A percentile compares a stretch with the other conserved stretches of the same genome.
phyloP scores from a whole-genome alignment of 2,113 vertebrate species.

The Anguilla japonica region DNA sequence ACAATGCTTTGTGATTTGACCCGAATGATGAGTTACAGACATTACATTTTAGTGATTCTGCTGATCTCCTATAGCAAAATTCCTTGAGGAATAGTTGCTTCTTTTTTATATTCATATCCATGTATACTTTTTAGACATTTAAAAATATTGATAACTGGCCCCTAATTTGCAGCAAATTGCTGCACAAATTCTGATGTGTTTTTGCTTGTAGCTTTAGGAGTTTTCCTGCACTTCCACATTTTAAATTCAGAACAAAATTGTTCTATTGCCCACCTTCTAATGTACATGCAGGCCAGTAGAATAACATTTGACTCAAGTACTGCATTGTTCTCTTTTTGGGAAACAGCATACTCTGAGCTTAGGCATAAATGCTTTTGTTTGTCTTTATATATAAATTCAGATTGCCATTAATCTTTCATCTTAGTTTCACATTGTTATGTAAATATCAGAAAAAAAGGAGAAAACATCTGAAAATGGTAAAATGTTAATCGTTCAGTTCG shows the following conservation, averaged over 20 bases:
- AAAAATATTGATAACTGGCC: slow-evolving; percentile 45
- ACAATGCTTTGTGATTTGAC: slow-evolving; percentile 41
- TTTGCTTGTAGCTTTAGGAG: slow-evolving; percentile 60
- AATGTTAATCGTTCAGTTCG: slow-evolving; percentile 7
- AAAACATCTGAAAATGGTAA: slow-evolving; percentile 26
- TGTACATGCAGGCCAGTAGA: neutral
- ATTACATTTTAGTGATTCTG: slow-evolving; percentile 50
- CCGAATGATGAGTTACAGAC: slow-evolving; percentile 38
- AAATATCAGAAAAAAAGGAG: neutral
- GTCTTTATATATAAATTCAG: neutral
- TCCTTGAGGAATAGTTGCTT: slow-evolving; percentile 67
- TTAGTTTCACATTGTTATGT: slow-evolving; percentile 4
- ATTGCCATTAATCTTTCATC: slow-evolving; percentile 14
- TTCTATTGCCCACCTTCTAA: slow-evolving; percentile 34
- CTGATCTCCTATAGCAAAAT: slow-evolving; percentile 64
- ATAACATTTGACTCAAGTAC: neutral
- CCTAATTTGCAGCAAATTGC: slow-evolving; percentile 70
- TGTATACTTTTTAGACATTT: slow-evolving; percentile 47
- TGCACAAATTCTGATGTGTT: slow-evolving; percentile 61
- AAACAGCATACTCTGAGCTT: slow-evolving; percentile 1
- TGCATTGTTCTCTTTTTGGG: neutral
- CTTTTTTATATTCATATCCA: slow-evolving; percentile 63
- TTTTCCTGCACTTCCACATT: slow-evolving; percentile 46
- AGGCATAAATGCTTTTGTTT: slow-evolving; percentile 9
- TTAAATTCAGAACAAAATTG: slow-evolving; percentile 29